Percentiles rank a stretch among this genome's conserved stretches.
These are phyloP conservation scores for Muraenolepis orangiensis DNA, from an alignment of 2,797 vertebrate species.

Conservation along the genomic window DNA sequence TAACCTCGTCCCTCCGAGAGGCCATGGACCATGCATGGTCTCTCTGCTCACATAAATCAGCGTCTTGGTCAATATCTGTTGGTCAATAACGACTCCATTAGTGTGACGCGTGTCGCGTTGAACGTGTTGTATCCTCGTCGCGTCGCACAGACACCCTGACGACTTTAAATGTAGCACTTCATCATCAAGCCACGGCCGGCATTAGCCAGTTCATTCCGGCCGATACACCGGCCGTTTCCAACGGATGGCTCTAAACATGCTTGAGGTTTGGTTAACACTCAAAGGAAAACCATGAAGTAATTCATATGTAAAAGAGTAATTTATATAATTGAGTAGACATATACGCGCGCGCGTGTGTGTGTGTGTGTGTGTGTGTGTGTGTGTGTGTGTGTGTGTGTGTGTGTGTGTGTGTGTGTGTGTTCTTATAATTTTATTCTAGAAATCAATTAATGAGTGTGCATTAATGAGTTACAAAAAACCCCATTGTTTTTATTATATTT, in stretches of 20 bases:
- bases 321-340: neutral
- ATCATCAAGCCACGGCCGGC: too few relatives aligned
- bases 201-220: too few relatives aligned
- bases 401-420: too few relatives aligned
- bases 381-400: constrained; percentile 9
- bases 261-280: too few relatives aligned
- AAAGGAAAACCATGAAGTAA: too few relatives aligned
- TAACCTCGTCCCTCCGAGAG: constrained; percentile 9
- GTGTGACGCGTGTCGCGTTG: constrained; percentile 12
- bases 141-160: too few relatives aligned
- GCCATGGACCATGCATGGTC: constrained; percentile 28
- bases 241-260: too few relatives aligned
- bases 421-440: neutral
- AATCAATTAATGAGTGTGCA: neutral
- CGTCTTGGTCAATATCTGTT: constrained; percentile 36
- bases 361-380: constrained; percentile 12
- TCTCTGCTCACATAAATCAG: constrained; percentile 47
- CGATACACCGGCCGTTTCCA: too few relatives aligned
- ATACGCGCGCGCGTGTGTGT: constrained; percentile 16
- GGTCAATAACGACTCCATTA: constrained; percentile 40
- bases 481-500: neutral
- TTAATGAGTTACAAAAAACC: neutral
- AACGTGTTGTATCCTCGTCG: too few relatives aligned
- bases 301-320: too few relatives aligned
- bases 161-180: too few relatives aligned